phyloP scores from a whole-genome alignment of 2,797 vertebrate species.

The Alca torda region DNA sequence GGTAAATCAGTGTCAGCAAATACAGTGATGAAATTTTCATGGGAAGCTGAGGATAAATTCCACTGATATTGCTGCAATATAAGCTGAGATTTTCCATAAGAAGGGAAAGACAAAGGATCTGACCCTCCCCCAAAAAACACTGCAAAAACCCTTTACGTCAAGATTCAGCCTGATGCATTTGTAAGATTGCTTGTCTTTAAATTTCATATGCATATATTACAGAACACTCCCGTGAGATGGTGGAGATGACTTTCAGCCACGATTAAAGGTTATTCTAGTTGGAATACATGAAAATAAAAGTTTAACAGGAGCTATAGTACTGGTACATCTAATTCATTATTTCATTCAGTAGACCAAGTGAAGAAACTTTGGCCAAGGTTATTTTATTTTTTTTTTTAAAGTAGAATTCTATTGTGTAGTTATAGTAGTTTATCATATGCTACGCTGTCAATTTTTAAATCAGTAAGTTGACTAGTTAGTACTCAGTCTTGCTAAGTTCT shows the following conservation, averaged over 20 bases:
- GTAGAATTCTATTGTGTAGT: neutral
- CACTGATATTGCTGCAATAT: neutral
- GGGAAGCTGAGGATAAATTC: neutral
- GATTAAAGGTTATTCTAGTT: neutral
- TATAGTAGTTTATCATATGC: neutral
- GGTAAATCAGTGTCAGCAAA: neutral
- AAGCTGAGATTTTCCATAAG: neutral
- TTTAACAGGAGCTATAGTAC: neutral
- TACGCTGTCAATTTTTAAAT: neutral
- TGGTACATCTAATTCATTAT: neutral
- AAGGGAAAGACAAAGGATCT: neutral
- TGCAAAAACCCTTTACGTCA: neutral
- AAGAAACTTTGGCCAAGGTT: neutral
- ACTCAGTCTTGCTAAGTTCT: neutral
- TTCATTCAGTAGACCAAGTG: neutral
- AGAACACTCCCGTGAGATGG: neutral
- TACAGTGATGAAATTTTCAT: neutral
- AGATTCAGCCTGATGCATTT: neutral
- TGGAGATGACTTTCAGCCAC: neutral
- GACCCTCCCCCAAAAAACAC: fast-evolving
- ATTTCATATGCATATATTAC: neutral
- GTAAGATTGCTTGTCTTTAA: neutral
- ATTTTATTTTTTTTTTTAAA: neutral
- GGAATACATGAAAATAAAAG: neutral
- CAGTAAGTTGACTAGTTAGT: neutral